phyloP scores from a whole-genome alignment of 2,797 vertebrate genomes.

The Bovichtus variegatus region DNA sequence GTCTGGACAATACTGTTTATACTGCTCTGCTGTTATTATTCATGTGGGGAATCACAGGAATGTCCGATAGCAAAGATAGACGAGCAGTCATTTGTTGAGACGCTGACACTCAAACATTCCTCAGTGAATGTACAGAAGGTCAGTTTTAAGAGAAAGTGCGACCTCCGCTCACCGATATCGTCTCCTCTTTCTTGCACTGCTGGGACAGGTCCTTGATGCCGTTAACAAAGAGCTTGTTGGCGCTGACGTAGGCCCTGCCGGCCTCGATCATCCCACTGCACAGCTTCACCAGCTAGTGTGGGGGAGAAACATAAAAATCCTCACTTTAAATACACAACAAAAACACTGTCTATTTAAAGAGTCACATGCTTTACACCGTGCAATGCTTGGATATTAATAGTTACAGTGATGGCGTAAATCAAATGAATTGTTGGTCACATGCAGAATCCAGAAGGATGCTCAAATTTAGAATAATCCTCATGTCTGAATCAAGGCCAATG shows the following conservation, averaged over 20 bases:
- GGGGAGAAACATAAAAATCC: constrained; percentile 23
- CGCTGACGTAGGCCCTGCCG: constrained; percentile 92
- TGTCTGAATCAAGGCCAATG: constrained; percentile 24
- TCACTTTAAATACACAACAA: constrained; percentile 34
- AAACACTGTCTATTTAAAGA: constrained; percentile 42
- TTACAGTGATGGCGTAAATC: constrained; percentile 32
- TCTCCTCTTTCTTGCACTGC: constrained; percentile 95
- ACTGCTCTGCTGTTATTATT: constrained; percentile 43
- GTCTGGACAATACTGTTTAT: constrained; percentile 58
- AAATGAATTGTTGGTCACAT: constrained; percentile 35
- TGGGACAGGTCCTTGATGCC: constrained; percentile 95
- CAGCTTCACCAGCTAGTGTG: constrained; percentile 92
- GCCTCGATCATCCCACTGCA: constrained; percentile 98
- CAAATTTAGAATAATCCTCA: constrained; percentile 54
- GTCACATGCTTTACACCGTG: constrained; percentile 34
- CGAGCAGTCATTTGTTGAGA: constrained; percentile 18
- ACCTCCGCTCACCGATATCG: constrained; percentile 90
- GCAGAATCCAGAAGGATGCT: constrained; percentile 23
- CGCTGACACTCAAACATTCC: constrained; percentile 4
- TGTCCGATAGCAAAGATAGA: constrained; percentile 31
- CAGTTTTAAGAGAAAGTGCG: background rate
- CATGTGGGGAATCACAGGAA: constrained; percentile 62
- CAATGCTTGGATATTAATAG: constrained; percentile 54
- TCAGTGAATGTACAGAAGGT: background rate
- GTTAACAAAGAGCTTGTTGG: constrained; percentile 96